Evolutionary conservation across 2,113 vertebrate genomes (phyloP).

Genomic region (Spheniscus mendiculus): DNA sequence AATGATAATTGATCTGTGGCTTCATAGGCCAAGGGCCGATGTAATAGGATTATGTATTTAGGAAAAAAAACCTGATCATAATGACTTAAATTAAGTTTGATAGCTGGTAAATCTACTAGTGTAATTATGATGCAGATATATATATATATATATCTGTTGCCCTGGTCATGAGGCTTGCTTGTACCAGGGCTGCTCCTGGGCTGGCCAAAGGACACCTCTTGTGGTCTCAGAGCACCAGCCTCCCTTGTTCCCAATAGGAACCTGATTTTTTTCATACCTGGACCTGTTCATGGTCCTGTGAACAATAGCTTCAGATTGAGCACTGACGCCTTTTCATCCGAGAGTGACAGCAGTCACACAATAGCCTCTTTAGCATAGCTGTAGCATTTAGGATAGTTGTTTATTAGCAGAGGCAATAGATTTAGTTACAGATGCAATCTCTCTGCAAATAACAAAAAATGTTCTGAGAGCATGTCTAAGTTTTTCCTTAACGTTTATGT

Average conservation of each 20-base stretch:
- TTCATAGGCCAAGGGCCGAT: neutral
- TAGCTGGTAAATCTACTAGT: neutral
- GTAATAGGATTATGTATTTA: neutral
- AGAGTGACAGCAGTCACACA: neutral
- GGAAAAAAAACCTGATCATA: neutral
- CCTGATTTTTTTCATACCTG: neutral
- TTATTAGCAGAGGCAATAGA: neutral
- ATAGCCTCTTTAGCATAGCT: neutral
- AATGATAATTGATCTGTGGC: neutral
- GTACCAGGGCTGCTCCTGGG: neutral
- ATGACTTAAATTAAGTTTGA: neutral
- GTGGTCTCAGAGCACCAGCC: neutral
- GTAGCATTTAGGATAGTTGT: neutral
- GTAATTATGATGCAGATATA: neutral
- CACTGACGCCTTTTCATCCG: neutral
- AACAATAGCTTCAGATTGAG: neutral
- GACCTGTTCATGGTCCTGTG: neutral
- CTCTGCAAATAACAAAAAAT: neutral
- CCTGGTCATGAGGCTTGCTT: neutral
- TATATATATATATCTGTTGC: neutral
- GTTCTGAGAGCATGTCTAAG: neutral
- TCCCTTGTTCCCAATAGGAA: neutral
- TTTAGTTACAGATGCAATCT: neutral
- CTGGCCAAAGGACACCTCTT: neutral
- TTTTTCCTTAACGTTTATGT: neutral